Evolutionary conservation across 2,113 vertebrate species (phyloP).

Genomic region (Tor tambroides): DNA sequence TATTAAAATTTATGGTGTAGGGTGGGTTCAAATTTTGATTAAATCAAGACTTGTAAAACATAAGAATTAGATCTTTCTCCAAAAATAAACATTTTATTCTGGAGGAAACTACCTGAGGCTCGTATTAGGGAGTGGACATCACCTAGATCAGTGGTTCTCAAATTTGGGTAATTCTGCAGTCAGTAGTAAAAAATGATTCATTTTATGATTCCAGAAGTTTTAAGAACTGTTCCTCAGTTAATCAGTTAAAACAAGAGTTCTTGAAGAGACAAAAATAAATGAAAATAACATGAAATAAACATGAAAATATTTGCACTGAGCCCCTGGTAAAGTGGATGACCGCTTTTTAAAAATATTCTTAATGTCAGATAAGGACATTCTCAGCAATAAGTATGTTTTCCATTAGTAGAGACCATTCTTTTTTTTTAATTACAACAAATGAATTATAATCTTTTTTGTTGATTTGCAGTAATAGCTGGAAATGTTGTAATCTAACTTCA

Average conservation of each 20-base stretch:
- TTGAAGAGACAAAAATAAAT: no score
- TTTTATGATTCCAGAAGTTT: no score
- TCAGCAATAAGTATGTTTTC: not conserved
- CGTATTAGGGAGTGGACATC: conserved; percentile 25
- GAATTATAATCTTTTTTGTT: no score
- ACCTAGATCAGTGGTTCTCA: not conserved
- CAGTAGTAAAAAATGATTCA: no score
- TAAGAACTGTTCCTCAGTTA: no score
- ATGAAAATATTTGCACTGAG: no score
- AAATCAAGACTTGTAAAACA: conserved; percentile 61
- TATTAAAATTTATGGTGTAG: conserved; percentile 59
- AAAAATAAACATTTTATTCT: conserved; percentile 65
- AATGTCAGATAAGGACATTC: not conserved
- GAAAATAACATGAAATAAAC: no score
- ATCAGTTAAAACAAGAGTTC: no score
- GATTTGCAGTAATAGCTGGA: not conserved
- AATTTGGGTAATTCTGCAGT: no score
- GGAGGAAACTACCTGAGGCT: conserved; percentile 48
- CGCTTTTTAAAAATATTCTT: not conserved
- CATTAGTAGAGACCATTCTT: no score
- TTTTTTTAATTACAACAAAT: no score
- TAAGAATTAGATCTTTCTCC: conserved; percentile 46
- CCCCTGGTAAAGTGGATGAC: no score
- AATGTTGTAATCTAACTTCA: not conserved
- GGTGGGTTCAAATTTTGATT: conserved; percentile 64